Evolutionary conservation across 2,113 vertebrate genomes (phyloP), one percentile per base, ranked within the genome.

Genomic region (Bostrychus sinensis): DNA sequence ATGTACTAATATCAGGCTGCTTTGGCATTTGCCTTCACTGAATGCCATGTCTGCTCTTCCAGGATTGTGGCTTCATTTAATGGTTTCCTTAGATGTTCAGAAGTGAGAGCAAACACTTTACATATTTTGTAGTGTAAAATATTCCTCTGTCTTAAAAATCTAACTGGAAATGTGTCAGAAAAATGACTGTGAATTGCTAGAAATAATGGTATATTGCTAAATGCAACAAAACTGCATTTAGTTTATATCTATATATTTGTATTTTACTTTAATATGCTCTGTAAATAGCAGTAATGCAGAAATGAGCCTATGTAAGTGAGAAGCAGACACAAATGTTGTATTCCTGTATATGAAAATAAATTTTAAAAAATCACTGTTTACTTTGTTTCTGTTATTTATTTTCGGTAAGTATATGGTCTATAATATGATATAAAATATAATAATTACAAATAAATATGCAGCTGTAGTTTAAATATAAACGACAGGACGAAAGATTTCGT

Each of bases 261-360:
- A 82, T 71, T 77, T 76, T 81, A 86, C 72, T 75, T 79, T 67
- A 67, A 54, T 71, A 73, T 73, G 75, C 54, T 60, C 41, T 64
- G 38, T 66, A 57, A 20, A 39, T 30, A 19, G 45, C 30, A 36
- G 19, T 51, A 61, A 61, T 77, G 50, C 32, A 74, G 68, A 53
- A 72, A 68, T 58, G 56, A 75, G 45, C 60, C 50, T 56, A 42
- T 39, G 58, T 54, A 50, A 42, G 63, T 53, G 43, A 26, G n/a
- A 22, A 59, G 48, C 45, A 48, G 37, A 68, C 42, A 41, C 56
- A 51, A 17, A 51, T 51, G 23, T 23, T 48, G 48, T 30, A 30
- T 51, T 28, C 23, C 14, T 10, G 14, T 28, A n/a, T 13, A 28
- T 28, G n/a, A 51, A 37, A 86, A 85, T 89, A 87, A 90, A 90